Conservation (phyloP, 1,140 invertebrate genomes). For the Leptinotarsa defecta region DNA sequence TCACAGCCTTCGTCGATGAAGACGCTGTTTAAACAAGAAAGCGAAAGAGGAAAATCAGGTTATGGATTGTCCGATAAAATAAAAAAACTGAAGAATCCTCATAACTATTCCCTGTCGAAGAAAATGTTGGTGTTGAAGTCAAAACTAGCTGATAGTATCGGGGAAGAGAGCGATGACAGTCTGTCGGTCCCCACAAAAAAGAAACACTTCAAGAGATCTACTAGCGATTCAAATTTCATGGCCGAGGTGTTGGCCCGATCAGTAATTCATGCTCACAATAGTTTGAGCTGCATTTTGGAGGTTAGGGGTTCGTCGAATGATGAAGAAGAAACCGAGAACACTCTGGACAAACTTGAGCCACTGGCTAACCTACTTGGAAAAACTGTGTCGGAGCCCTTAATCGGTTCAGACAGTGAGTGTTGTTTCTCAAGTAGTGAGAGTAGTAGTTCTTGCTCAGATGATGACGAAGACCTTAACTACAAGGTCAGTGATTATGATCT, state of each 20-base stretch:
- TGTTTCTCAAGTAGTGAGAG: slow-evolving; percentile 38
- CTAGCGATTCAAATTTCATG: slow-evolving; percentile 65
- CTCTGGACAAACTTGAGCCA: slow-evolving; percentile 36
- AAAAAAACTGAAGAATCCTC: slow-evolving; percentile 61
- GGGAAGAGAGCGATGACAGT: slow-evolving; percentile 53
- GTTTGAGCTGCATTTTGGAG: slow-evolving; percentile 56
- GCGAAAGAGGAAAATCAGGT: slow-evolving; percentile 59
- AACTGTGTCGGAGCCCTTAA: slow-evolving; percentile 33
- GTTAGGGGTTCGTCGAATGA: slow-evolving; percentile 41
- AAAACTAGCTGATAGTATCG: slow-evolving; percentile 54
- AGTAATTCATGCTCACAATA: slow-evolving; percentile 65
- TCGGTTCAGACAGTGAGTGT: slow-evolving; percentile 30
- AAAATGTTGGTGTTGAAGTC: slow-evolving; percentile 58
- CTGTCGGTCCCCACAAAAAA: slow-evolving; percentile 27
- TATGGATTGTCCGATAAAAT: slow-evolving; percentile 61
- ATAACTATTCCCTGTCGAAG: slow-evolving; percentile 59
- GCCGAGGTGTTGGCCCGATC: slow-evolving; percentile 68
- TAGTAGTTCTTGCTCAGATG: slow-evolving; percentile 46
- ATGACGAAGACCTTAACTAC: slow-evolving; percentile 20
- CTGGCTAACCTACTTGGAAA: slow-evolving; percentile 32
- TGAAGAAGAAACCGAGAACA: slow-evolving; percentile 31
- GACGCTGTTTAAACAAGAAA: slow-evolving; percentile 62
- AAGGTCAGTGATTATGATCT: slow-evolving; percentile 27
- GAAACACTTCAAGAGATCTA: slow-evolving; percentile 61
- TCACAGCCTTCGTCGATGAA: slow-evolving; percentile 53